phyloP scores from a whole-genome alignment of 2,797 vertebrate genomes.

The Hapalemur alaotrensis region DNA sequence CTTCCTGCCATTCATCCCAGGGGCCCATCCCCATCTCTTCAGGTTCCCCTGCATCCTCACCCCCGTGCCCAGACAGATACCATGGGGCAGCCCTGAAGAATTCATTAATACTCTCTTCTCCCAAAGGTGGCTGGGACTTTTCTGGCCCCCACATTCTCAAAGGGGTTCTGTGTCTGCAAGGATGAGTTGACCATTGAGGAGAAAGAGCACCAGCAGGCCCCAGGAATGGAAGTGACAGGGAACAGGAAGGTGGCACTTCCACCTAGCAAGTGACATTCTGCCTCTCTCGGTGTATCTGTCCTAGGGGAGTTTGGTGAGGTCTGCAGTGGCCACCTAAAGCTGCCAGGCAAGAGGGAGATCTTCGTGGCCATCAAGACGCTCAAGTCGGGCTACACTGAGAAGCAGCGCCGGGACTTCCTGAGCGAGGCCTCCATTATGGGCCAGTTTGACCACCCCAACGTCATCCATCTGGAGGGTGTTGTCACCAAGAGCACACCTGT shows the following conservation, averaged over 20 bases:
- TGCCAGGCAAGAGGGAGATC: slow-evolving; percentile 98
- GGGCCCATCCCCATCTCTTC: not conserved
- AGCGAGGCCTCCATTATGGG: slow-evolving; percentile 99
- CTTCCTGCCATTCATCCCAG: not conserved
- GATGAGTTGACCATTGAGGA: not conserved
- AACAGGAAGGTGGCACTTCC: not conserved
- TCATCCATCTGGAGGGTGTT: slow-evolving; percentile 98
- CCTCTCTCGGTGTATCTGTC: not conserved
- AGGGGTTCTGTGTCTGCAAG: not conserved
- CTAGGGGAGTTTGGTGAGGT: slow-evolving; percentile 98
- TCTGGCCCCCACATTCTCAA: not conserved
- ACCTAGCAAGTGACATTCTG: not conserved
- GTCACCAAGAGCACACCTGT: slow-evolving; percentile 98
- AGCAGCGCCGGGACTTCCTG: slow-evolving; percentile 97
- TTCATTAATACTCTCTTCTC: not conserved
- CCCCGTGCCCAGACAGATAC: not conserved
- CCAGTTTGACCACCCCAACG: slow-evolving; percentile 98
- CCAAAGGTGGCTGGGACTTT: not conserved
- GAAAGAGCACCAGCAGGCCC: not conserved
- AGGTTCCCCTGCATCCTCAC: not conserved
- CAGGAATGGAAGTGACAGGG: not conserved
- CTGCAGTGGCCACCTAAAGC: slow-evolving; percentile 97
- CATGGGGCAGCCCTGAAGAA: not conserved
- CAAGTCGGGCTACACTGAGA: slow-evolving; percentile 98
- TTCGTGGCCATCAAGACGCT: slow-evolving; percentile 99